Evolutionary conservation across 2,113 vertebrate genomes (phyloP).

Genomic region (Myanophis thanlyinensis): DNA sequence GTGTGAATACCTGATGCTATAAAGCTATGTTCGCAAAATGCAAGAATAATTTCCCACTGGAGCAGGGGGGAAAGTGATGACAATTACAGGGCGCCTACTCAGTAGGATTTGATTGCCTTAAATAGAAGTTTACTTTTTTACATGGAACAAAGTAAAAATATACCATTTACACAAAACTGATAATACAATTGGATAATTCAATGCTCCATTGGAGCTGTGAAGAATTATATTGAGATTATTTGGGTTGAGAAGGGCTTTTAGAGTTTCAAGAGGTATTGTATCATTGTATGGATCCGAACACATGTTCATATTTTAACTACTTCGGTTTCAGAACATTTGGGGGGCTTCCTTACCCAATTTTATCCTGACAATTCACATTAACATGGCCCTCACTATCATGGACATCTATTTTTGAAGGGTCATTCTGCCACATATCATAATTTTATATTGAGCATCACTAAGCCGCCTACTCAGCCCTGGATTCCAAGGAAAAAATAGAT

Average conservation of each 20-base stretch:
- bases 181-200: background rate
- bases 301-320: slow-evolving; percentile 1
- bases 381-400: background rate
- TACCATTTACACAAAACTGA: background rate
- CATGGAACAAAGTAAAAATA: background rate
- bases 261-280: slow-evolving; percentile 3
- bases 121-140: background rate
- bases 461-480: background rate
- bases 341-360: slow-evolving; percentile 27
- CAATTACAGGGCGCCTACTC: slow-evolving; percentile 13
- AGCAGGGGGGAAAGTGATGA: slow-evolving; percentile 52
- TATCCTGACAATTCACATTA: slow-evolving; percentile 31
- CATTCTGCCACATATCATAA: background rate
- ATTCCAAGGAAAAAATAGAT: background rate
- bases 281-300: background rate
- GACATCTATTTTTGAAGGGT: background rate
- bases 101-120: slow-evolving; percentile 4
- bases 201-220: background rate
- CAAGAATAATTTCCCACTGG: slow-evolving; percentile 65
- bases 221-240: background rate
- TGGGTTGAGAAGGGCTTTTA: slow-evolving; percentile 36
- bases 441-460: background rate
- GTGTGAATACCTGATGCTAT: slow-evolving; percentile 34
- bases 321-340: slow-evolving; percentile 41
- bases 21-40: slow-evolving; percentile 61